Percentiles rank a stretch among this genome's conserved stretches.
Conservation (phyloP, 2,888 invertebrate species). For the Alloplasta piceator region DNA sequence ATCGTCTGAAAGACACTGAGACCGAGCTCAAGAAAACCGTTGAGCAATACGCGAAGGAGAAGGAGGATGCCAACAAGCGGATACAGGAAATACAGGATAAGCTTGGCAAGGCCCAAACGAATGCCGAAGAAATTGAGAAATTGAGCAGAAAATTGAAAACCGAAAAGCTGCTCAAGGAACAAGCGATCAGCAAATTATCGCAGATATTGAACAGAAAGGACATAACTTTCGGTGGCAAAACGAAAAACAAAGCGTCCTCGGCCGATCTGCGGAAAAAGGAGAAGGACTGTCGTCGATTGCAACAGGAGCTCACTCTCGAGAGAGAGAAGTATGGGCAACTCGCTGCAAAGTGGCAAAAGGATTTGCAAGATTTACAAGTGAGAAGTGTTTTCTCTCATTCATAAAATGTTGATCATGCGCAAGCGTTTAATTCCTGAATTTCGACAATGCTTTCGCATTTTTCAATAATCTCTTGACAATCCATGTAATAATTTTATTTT, state of each 20-base stretch:
- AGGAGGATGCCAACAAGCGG: conserved; percentile 92
- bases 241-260: conserved; percentile 91
- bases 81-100: conserved; percentile 92
- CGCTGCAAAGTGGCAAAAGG: conserved; percentile 92
- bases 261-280: conserved; percentile 94
- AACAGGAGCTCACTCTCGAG: conserved; percentile 97
- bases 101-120: conserved; percentile 86
- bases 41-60: conserved; percentile 89
- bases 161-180: conserved; percentile 94
- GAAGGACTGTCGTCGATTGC: conserved; percentile 96
- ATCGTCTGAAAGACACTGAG: conserved; percentile 91
- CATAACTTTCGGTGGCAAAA: conserved; percentile 89
- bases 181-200: conserved; percentile 98
- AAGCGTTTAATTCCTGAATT: background rate
- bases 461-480: background rate
- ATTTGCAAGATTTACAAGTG: conserved; percentile 90
- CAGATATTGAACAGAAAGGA: conserved; percentile 98
- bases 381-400: conserved; percentile 36
- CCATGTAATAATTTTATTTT: background rate
- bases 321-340: conserved; percentile 97
- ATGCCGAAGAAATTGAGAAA: conserved; percentile 92
- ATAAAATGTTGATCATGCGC: no score
- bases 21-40: conserved; percentile 88
- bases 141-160: conserved; percentile 93
- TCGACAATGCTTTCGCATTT: background rate